A percentile compares a stretch with the other conserved stretches of the same genome.
Conservation (phyloP, 2,797 vertebrate genomes). For the Microchirus variegatus region DNA sequence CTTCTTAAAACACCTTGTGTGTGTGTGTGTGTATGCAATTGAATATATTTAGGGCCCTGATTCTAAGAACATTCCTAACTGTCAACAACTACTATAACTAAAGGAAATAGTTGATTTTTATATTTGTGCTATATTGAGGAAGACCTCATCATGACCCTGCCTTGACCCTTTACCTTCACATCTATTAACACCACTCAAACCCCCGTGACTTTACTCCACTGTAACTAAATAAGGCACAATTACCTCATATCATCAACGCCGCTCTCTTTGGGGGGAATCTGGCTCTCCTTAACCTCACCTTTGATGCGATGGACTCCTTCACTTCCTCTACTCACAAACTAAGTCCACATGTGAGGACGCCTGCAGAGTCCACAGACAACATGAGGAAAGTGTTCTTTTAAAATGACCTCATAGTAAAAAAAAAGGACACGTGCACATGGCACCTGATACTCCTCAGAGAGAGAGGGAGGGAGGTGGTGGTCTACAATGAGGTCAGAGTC, state of each 20-base stretch:
- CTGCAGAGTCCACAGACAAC: constrained; percentile 15
- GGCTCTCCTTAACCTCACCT: constrained; percentile 36
- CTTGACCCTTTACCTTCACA: constrained; percentile 17
- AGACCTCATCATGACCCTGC: not conserved
- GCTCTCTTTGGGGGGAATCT: constrained; percentile 32
- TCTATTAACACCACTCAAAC: constrained; percentile 8
- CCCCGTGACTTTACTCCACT: constrained; percentile 30
- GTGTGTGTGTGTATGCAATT: too few species aligned
- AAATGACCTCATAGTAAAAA: constrained; percentile 33
- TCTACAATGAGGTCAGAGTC: constrained; percentile 25
- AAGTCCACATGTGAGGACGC: constrained; percentile 27
- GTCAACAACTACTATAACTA: too few species aligned
- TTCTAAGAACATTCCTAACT: too few species aligned
- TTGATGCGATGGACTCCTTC: constrained; percentile 37
- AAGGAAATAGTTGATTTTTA: too few species aligned
- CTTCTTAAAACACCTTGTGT: too few species aligned
- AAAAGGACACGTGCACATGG: constrained; percentile 20
- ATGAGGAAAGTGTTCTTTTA: not conserved
- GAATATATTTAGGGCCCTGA: too few species aligned
- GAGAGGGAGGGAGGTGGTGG: not conserved
- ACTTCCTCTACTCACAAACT: constrained; percentile 23
- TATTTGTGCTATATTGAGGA: too few species aligned
- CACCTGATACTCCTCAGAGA: constrained; percentile 21
- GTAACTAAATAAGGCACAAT: constrained; percentile 33
- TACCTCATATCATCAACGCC: constrained; percentile 54